phyloP scores from a whole-genome alignment of 35 echinoderm and acorn worm genomes.

The Heliocidaris erythrogramma region DNA sequence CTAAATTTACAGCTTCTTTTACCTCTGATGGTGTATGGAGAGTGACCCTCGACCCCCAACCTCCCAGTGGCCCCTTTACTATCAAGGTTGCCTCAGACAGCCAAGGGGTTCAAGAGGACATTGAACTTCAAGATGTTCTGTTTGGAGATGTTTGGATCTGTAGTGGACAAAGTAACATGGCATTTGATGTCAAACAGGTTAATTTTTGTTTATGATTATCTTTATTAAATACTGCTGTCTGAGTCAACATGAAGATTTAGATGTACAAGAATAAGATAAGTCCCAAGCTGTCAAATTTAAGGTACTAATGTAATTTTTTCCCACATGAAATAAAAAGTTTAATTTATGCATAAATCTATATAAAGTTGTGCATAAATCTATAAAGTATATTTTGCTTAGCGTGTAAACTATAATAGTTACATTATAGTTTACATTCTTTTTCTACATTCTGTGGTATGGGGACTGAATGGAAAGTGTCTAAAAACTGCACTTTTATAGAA shows the following conservation, averaged over 20 bases:
- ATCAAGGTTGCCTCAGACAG: conserved; percentile 59
- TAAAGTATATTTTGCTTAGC: too few relatives aligned
- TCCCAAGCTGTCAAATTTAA: too few relatives aligned
- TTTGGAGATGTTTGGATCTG: conserved; percentile 98
- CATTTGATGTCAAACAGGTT: conserved; percentile 80
- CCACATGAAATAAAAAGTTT: too few relatives aligned
- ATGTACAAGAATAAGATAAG: too few relatives aligned
- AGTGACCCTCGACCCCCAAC: conserved; percentile 68
- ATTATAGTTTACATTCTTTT: too few relatives aligned
- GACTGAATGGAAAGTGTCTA: too few relatives aligned
- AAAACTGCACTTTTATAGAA: too few relatives aligned
- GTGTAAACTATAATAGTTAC: too few relatives aligned
- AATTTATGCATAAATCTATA: too few relatives aligned
- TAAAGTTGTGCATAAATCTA: too few relatives aligned
- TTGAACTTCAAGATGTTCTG: conserved; percentile 74
- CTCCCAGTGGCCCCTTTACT: conserved; percentile 79
- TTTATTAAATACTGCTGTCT: not conserved
- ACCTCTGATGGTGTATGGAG: conserved; percentile 69
- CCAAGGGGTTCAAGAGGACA: conserved; percentile 42
- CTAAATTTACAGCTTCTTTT: conserved; percentile 32
- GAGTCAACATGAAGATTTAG: not conserved
- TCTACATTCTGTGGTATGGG: too few relatives aligned
- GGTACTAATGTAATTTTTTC: too few relatives aligned
- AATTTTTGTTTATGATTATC: not conserved
- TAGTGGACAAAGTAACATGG: conserved; percentile 99